These are phyloP conservation scores for Panagrolaimus sp. DNA, from an alignment of 1,140 invertebrate species.

Conservation along the genomic window DNA sequence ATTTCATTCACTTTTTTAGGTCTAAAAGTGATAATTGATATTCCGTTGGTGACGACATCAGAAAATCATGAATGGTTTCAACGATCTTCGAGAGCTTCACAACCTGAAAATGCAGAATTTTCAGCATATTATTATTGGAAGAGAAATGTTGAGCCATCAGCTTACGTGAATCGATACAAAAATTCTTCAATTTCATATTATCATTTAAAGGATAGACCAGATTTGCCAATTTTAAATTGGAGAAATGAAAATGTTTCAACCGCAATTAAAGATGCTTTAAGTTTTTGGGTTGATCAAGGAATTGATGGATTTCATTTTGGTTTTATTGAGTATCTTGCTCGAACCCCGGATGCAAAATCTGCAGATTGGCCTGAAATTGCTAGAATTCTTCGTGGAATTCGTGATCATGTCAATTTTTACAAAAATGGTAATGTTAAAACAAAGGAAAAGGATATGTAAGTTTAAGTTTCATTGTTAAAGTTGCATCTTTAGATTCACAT, in stretches of 20 bases:
- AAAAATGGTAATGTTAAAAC: not conserved
- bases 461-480: not conserved
- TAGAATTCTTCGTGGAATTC: constrained; percentile 19
- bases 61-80: constrained; percentile 52
- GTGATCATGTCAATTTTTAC: constrained; percentile 14
- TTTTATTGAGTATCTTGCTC: constrained; percentile 40
- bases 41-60: constrained; percentile 54
- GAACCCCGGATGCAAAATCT: constrained; percentile 36
- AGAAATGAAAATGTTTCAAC: constrained; percentile 29
- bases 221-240: constrained; percentile 44
- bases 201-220: constrained; percentile 34
- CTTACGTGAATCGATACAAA: constrained; percentile 38
- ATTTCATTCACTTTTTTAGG: constrained; percentile 21
- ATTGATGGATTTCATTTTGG: constrained; percentile 46
- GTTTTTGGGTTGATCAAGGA: constrained; percentile 42
- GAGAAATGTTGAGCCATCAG: constrained; percentile 27
- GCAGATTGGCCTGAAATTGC: constrained; percentile 27
- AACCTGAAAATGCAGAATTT: constrained; percentile 44
- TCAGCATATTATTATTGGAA: constrained; percentile 49
- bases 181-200: constrained; percentile 35
- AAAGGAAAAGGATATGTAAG: constrained; percentile 13
- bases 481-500: not conserved
- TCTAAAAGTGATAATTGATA: constrained; percentile 45
- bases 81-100: constrained; percentile 33
- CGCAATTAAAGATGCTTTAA: constrained; percentile 34